Evolutionary conservation across 2,113 vertebrate species (phyloP).

Genomic region (Chroicocephalus ridibundus): DNA sequence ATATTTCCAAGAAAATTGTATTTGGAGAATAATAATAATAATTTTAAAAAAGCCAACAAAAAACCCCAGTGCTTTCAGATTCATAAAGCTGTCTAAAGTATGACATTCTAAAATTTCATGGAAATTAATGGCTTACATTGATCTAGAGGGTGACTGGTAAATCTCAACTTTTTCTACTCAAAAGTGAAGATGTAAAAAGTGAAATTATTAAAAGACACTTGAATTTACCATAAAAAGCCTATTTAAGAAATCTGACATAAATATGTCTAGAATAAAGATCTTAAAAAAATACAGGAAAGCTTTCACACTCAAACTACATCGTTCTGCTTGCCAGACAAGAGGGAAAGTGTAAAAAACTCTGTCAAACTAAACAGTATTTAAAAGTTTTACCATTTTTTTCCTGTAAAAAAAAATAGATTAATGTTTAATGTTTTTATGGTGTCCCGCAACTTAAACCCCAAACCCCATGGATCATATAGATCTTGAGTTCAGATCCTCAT

Average conservation of each 20-base stretch:
- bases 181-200: background rate
- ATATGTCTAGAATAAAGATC: background rate
- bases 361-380: background rate
- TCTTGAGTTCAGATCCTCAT: background rate
- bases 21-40: background rate
- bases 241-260: background rate
- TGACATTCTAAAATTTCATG: background rate
- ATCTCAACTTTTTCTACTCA: background rate
- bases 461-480: background rate
- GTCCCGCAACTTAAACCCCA: background rate
- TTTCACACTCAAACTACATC: background rate
- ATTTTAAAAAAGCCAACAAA: too few species aligned
- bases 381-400: background rate
- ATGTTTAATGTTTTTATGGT: background rate
- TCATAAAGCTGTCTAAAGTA: background rate
- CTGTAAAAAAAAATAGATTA: background rate
- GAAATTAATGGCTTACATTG: background rate
- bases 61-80: background rate
- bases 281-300: background rate
- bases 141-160: fast-evolving
- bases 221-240: background rate
- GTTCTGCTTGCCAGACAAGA: background rate
- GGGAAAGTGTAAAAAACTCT: background rate
- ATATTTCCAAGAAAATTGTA: background rate
- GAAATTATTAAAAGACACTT: background rate